Evolutionary conservation across 2,888 invertebrate genomes (phyloP), one percentile per base, ranked within the genome.

Genomic region (Ornithoptera priamus): DNA sequence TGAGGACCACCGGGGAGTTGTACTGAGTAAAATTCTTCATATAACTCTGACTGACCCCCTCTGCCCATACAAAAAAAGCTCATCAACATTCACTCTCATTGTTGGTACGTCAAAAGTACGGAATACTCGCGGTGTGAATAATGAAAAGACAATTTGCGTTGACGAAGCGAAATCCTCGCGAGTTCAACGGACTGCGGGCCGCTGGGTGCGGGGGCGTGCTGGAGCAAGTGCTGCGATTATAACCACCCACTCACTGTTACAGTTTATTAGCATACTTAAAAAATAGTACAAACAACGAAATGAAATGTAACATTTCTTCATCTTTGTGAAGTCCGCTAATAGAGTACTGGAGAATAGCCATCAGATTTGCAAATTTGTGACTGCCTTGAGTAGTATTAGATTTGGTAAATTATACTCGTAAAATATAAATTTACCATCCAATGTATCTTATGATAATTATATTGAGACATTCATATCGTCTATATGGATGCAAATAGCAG

Each of bases 61-160:
- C 30, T 30, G 15, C 4, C 1, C 12, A 46, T 4, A 46, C 12
- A 46, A 46, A 12, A 12, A 46, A 1, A 74, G 70, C 56, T 67
- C 72, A 73, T 71, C 72, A 72, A 72, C 69, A 69, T 72, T 72
- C 73, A 77, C 76, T 81, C 76, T 71, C 73, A 84, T 82, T 46
- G 83, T 82, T 62, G 76, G 74, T 80, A 78, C 80, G 81, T 87
- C 84, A 86, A 2, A 87, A 87, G 84, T 81, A 81, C 75, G 80
- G 84, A 88, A 88, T 87, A 86, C 87, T 89, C 85, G 84, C 83
- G 77, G 86, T 82, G 86, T 90, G 88, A 89, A 89, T 89, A 89
- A 89, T 89, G 87, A 85, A 90, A 88, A 88, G 86, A 88, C 88
- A 87, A 87, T 89, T 88, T 88, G 85, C 87, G 88, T 87, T 81